Evolutionary conservation across 2,888 invertebrate genomes (phyloP), one percentile per base, ranked within the genome.

Genomic region (Euplagia quadripunctaria): DNA sequence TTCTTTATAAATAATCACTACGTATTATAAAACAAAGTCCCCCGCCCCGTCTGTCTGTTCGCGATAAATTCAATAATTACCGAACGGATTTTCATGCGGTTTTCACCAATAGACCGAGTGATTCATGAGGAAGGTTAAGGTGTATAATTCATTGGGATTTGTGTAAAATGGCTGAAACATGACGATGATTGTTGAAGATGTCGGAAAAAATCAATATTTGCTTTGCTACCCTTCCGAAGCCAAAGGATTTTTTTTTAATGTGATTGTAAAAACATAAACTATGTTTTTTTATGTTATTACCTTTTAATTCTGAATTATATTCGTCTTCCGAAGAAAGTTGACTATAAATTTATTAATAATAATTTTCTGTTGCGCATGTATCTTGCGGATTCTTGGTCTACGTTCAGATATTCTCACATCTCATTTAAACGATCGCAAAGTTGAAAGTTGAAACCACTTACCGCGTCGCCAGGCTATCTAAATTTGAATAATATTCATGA

Each of bases 401-500:
- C 78, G 76, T 65, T 69, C 73, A 82, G 72, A 66, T 72, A 79
- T 75, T 71, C 82, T 73, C 76, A 73, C 72, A 82, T 82, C 80
- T 82, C 78, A 82, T 82, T 78, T 78, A 74, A 84, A 74, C 76
- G 84, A 82, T 76, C 76, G 65, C 80, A 78, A 84, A 74, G 82
- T 76, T 80, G 82, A 78, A 82, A 82, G 84, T 80, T 82, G 84
- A 84, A 80, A 82, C 80, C 84, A 71, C 75, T 81, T 81, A 75
- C 83, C 69, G 75, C 71, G 67, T 70, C 71, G 72, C 55, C 68
- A 69, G 71, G 73, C 71, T 74, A 79, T 78, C 71, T 73, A 64
- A 75, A 73, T 79, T 83, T 76, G 66, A 82, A 83, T 80, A 68
- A 78, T 80, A 76, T 80, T 76, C 82, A 82, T 79, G 70, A 71